Conservation (phyloP, 2,797 vertebrate species). For the Acrocephalus scirpaceus region DNA sequence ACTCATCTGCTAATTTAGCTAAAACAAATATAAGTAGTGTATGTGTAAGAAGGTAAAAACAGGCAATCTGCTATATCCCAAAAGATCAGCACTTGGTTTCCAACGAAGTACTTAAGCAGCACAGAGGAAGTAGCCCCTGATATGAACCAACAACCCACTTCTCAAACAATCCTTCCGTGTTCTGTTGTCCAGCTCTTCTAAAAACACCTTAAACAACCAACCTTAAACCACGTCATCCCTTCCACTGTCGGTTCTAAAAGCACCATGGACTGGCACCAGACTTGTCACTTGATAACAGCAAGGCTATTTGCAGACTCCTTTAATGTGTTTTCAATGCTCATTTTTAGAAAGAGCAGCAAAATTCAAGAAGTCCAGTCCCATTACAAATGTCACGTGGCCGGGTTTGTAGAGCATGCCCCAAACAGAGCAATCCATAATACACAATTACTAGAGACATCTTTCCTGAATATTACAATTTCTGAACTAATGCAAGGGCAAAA, state of each 20-base stretch:
- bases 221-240: not conserved
- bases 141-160: not conserved
- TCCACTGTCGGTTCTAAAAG: not conserved
- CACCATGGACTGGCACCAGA: not conserved
- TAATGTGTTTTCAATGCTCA: not conserved
- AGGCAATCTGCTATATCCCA: not conserved
- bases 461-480: not conserved
- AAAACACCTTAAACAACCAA: rapidly evolving
- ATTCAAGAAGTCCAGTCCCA: not conserved
- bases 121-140: rapidly evolving
- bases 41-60: not conserved
- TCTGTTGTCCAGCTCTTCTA: not conserved
- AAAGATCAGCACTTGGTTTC: not conserved
- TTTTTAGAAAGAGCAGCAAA: not conserved
- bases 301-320: not conserved
- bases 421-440: rapidly evolving
- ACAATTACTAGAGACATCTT: not conserved
- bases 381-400: not conserved
- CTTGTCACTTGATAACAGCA: not conserved
- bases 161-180: not conserved
- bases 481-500: not conserved
- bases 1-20: not conserved
- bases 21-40: rapidly evolving
- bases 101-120: not conserved
- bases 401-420: not conserved